Conservation (phyloP, 2,113 vertebrate genomes). For the Pseudopipra pipra region DNA sequence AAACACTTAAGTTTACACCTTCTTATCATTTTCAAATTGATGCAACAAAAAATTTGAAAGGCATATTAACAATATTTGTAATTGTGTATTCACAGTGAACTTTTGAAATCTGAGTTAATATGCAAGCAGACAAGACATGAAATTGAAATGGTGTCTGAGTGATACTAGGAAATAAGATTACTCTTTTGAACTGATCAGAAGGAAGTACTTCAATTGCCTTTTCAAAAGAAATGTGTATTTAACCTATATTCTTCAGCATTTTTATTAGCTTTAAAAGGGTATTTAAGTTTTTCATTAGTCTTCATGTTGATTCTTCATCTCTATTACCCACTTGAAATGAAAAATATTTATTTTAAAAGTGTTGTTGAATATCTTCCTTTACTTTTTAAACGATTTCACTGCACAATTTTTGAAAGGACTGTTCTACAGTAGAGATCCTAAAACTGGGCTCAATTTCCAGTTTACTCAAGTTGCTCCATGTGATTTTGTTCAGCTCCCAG, state of each 20-base stretch:
- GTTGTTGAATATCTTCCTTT: neutral
- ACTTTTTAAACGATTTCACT: neutral
- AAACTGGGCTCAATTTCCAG: neutral
- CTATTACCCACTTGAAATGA: neutral
- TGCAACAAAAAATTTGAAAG: conserved; percentile 63
- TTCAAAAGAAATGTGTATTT: neutral
- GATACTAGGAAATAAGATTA: neutral
- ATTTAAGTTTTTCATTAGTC: neutral
- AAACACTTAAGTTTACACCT: conserved; percentile 78
- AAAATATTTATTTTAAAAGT: neutral
- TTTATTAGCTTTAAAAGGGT: neutral
- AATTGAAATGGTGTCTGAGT: neutral
- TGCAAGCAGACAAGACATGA: conserved; percentile 12
- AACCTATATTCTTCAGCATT: neutral
- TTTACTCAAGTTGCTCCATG: neutral
- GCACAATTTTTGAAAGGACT: neutral
- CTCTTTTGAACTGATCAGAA: neutral
- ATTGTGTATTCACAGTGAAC: neutral
- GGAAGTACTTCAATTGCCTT: neutral
- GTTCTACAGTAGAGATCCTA: neutral
- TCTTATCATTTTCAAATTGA: conserved; percentile 71
- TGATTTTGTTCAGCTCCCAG: neutral
- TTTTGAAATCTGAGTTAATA: conserved; percentile 1
- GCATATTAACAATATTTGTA: conserved; percentile 30
- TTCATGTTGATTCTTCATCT: neutral